These are phyloP conservation scores for Caenorhabditis inopinata DNA, from an alignment of 1,140 invertebrate genomes.

Conservation along the genomic window DNA sequence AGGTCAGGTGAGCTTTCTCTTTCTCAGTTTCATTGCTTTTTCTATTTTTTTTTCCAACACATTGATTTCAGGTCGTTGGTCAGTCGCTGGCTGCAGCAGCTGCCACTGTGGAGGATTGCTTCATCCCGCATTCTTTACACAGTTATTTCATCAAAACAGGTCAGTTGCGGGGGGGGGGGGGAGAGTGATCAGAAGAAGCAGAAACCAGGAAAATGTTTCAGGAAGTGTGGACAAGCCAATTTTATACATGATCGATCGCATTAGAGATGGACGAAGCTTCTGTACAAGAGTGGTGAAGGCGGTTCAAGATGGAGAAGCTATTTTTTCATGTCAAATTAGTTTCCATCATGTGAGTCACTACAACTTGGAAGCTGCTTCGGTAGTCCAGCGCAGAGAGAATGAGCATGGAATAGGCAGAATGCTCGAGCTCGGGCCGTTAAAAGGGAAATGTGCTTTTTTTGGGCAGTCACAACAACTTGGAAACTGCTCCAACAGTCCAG, in stretches of 20 bases:
- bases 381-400: no score
- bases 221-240: conserved; percentile 51
- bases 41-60: not conserved
- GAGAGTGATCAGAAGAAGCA: conserved; percentile 29
- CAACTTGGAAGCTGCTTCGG: no score
- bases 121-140: conserved; percentile 57
- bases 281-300: conserved; percentile 60
- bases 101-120: conserved; percentile 52
- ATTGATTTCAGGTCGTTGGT: conserved; percentile 22
- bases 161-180: no score
- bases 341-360: conserved; percentile 53
- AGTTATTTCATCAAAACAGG: conserved; percentile 61
- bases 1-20: conserved; percentile 28
- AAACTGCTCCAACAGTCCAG: no score
- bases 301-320: conserved; percentile 55
- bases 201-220: conserved; percentile 34
- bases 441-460: no score
- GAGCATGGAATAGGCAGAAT: no score
- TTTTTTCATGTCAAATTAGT: conserved; percentile 59
- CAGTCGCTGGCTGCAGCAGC: conserved; percentile 57
- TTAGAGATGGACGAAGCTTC: conserved; percentile 58
- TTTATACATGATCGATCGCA: conserved; percentile 52
- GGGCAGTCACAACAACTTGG: no score
- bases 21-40: not conserved
- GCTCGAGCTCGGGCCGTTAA: no score